Base-by-base conservation (phyloP, 1,140 invertebrate genomes). In the Agraylea sexmaculata region DNA sequence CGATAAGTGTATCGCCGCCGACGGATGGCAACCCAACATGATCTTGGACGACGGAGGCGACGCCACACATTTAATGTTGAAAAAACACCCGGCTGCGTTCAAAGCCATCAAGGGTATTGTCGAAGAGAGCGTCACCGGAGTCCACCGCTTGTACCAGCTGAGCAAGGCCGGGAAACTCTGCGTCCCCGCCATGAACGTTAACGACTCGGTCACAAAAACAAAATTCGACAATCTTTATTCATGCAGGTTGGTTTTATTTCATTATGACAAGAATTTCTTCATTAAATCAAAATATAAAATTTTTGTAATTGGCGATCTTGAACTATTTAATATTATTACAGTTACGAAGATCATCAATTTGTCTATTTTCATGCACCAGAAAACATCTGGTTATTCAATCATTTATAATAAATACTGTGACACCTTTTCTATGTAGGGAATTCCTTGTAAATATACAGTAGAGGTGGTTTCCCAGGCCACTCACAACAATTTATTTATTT, bases 131-230 rank as follows among this genome's bases (percentile, higher is more conserved):
- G 90, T 95, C 11, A 97, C 94, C 0, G 93, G 94, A 28, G 92
- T 97, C 13, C 94, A 98, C 67, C 75, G 93, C 49, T 69, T 97
- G 12, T 97, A 97, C 60, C 92, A 98, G 65, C 70, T 97, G 20
- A 92, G 89, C 12, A 95, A 95, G 67, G 83, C 87, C 17, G 85
- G 86, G 36, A 94, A 95, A 66, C 67, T 98, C 25, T 84, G 83
- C 11, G 89, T 96, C n/a, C 93, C 93, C 2, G 93, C 94, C 2
- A 97, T 98, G 89, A 98, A 98, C 67, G 91, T 98, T 20, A 97
- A 97, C 58, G 93, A 97, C 66, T 94, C 89, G 16, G 92, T 98
- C 6, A 97, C 91, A 1, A 98, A 98, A 73, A 96, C 90, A n/a
- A 97, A 96, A 70, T 97, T 95, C 62, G 93, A 98, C 59, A 97